Base-by-base conservation (phyloP, 2,797 vertebrate genomes). In the Salarias fasciatus region DNA sequence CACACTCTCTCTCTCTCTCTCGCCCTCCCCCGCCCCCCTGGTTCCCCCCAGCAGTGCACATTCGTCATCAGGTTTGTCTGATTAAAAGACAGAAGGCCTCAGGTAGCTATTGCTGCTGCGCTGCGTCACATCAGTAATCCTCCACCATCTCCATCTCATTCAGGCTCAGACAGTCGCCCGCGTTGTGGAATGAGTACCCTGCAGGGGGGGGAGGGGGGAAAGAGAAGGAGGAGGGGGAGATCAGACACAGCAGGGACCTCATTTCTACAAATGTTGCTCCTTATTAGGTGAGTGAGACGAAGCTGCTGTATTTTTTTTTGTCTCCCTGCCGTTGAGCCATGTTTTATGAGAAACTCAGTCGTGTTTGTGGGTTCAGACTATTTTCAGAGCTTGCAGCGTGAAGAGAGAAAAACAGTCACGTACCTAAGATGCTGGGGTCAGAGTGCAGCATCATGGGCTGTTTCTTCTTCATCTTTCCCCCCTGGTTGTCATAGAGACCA, bases 361-460 rank as follows among this genome's bases (percentile, higher is more conserved):
- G 24, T 24, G 18, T 35, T 48, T 12, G 12, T 43, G 41, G 14
- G 41, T 47, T 48, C 2, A 4, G 30, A 47, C 2, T 1, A 11
- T 40, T 48, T 35, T 6, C 33, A 35, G 33, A 40, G n/a, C n/a
- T n/a, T n/a, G n/a, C n/a, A n/a, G n/a, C 3, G 11, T 12, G 30
- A n/a, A 11, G 11, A 13, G 7, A 6, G 8, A 14, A 6, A 6
- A 12, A 33, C 9, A 1, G 0, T 11, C 18, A 63, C 88, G 5
- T 89, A 96, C 95, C 95, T 90, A 96, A 90, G 89, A 96, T 96
- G 93, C 95, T 96, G 85, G 95, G 95, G 82, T 96, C 95, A 11
- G 95, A 92, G 76, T 95, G 94, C 85, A 95, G 93, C 94, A 95
- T 94, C 91, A 94, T 82, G 31, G 94, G 93, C 77, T 90, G 93